A percentile compares a stretch with the other conserved stretches of the same genome.
Conservation (phyloP, 2,113 vertebrate species). For the Cygnus buccinator region DNA sequence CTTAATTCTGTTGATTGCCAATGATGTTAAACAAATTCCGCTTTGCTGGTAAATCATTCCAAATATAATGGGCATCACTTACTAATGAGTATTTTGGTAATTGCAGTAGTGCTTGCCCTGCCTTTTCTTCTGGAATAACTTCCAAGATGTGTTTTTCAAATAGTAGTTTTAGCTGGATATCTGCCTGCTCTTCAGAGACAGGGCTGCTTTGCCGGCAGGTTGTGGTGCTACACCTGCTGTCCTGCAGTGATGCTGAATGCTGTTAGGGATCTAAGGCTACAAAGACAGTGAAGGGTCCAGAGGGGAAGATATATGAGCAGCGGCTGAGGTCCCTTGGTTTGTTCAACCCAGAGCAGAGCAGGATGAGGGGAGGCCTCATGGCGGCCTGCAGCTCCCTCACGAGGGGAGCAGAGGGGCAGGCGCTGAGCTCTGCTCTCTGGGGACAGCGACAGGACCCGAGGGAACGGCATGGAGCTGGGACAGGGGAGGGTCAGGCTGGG, state of each 20-base stretch:
- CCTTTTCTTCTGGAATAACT: not conserved
- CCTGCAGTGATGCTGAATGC: not conserved
- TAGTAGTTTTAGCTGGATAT: not conserved
- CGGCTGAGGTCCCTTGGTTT: too few species aligned
- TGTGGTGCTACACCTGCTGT: not conserved
- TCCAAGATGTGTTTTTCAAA: not conserved
- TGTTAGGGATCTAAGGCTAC: not conserved
- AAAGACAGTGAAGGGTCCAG: too few species aligned
- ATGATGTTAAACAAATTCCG: slow-evolving; percentile 28
- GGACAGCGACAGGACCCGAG: too few species aligned
- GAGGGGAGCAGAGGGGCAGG: too few species aligned
- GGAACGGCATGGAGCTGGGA: too few species aligned
- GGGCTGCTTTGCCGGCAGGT: not conserved
- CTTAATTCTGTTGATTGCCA: not conserved
- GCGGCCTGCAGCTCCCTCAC: too few species aligned
- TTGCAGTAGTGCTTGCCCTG: not conserved
- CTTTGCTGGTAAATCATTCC: slow-evolving; percentile 4
- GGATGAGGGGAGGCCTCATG: too few species aligned
- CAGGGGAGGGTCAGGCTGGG: too few species aligned
- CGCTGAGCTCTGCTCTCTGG: too few species aligned
- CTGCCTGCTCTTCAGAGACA: not conserved
- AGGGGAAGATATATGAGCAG: too few species aligned
- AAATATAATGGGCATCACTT: not conserved
- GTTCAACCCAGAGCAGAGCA: too few species aligned
- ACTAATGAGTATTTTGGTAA: not conserved